Percentiles rank a stretch among this genome's conserved stretches.
Conservation (phyloP, 2,797 vertebrate genomes). For the Pangasius djambal region DNA sequence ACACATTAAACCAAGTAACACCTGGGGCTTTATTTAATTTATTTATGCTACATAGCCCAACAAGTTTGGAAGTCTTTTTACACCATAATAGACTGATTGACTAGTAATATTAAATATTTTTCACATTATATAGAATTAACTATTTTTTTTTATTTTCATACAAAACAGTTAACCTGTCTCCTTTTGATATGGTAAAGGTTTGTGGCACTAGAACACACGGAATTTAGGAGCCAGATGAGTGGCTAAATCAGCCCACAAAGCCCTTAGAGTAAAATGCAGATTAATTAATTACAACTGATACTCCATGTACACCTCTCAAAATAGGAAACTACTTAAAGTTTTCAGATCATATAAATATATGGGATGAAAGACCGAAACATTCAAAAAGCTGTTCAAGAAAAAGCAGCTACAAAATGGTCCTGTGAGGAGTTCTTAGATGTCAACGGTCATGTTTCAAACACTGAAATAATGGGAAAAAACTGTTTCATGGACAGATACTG, state of each 20-base stretch:
- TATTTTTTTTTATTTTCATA: neutral
- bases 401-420: neutral
- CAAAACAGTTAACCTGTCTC: neutral
- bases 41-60: neutral
- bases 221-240: neutral
- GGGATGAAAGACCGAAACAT: neutral
- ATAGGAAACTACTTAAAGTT: neutral
- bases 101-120: neutral
- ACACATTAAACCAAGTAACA: neutral
- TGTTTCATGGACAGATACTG: conserved; percentile 60
- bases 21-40: neutral
- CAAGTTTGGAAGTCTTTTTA: neutral
- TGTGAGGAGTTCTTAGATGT: neutral
- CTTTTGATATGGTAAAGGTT: neutral
- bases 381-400: neutral
- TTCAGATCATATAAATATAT: neutral
- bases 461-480: conserved; percentile 19
- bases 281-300: neutral
- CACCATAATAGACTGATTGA: neutral
- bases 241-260: neutral
- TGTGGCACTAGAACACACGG: neutral
- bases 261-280: neutral
- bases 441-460: conserved; percentile 21
- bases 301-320: neutral
- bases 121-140: neutral